Evolutionary conservation across 2,888 invertebrate species (phyloP), one percentile per base, ranked within the genome.

Genomic region (Nowickia ferox): DNA sequence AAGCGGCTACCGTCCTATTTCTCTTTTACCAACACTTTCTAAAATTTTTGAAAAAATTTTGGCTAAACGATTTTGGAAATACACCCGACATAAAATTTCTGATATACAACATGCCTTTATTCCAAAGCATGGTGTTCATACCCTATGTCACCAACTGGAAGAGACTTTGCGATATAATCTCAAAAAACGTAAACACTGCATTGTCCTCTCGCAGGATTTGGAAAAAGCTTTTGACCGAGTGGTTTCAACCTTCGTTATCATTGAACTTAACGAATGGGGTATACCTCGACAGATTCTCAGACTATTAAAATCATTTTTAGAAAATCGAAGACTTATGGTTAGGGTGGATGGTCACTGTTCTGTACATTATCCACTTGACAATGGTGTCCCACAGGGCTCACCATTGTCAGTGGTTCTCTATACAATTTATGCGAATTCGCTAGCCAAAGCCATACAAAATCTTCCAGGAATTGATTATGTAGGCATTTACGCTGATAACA

Each of bases 31-130:
- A n/a, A 42, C 42, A 5, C 15, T 57, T 6, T 44, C 44, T 6
- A 72, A 69, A 53, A 69, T 69, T 19, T 40, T 53, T n/a, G 48
- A 48, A 15, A 68, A 71, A 44, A 57, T 46, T 30, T 42, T 42
- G 19, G 66, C 63, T 6, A 63, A 44, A 63, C 17, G 46, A 46
- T 66, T 66, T 11, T 48, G 51, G 51, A 53, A 30, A 17, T 38
- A 17, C 53, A 1, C 38, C 0, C 9, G 10, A 5, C 0, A 38
- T 15, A 53, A 69, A 53, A 38, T 55, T 19, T 55, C 68, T 1
- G 51, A 46, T 11, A 46, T 65, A 44, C 65, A 46, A 17, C 61
- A 61, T 15, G 65, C 65, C 2, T 65, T 65, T 46, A 30, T 65
- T 1, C 22, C 44, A 13, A 65, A 17, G 15, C 11, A 65, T 22